Evolutionary conservation across 92 coral and sea anemone genomes (phyloP), one percentile per base, ranked within the genome.

Genomic region (Montipora capitata): DNA sequence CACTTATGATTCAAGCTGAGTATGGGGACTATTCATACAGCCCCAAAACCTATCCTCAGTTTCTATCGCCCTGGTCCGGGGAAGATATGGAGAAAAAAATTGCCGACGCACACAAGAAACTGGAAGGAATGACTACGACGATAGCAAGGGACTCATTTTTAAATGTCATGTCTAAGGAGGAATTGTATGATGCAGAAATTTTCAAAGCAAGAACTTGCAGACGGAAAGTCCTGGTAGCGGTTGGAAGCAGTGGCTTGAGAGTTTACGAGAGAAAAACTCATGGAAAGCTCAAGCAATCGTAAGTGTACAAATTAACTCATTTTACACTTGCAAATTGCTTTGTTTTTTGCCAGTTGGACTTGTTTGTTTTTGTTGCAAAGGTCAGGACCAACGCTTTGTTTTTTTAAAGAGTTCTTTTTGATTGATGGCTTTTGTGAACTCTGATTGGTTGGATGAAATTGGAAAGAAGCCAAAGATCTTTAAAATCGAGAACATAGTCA

Each of bases 121-220:
- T 98, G 10, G 87, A 77, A 91, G 99, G 98, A 13, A 95, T 90
- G 70, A 62, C 92, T 43, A 86, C 93, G n/a, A 76, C 86, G 52
- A 82, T 89, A 20, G 99, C 99, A 45, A 92, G 94, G 49, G 90
- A 95, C 69, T 81, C 89, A 74, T 98, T 95, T 90, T 85, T 98
- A 15, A 86, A 90, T 44, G 93, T 96, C 38, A 82, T 98, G 89
- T 87, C 98, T 8, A 95, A 94, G 85, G 96, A 92, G 35, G 99
- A 98, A 45, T 90, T 98, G 43, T 98, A 92, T 61, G 96, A 95
- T 95, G 90, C 98, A 68, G 99, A 98, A 58, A 89, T 86, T 58
- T 98, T 95, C 80, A 98, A 98, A 82, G 99, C 98, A 15, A 98
- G 96, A 83, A 93, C 98, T 56, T 89, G 94, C 0, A 92, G 98